Conservation (phyloP, 1,140 invertebrate genomes). For the Pissodes strobi region DNA sequence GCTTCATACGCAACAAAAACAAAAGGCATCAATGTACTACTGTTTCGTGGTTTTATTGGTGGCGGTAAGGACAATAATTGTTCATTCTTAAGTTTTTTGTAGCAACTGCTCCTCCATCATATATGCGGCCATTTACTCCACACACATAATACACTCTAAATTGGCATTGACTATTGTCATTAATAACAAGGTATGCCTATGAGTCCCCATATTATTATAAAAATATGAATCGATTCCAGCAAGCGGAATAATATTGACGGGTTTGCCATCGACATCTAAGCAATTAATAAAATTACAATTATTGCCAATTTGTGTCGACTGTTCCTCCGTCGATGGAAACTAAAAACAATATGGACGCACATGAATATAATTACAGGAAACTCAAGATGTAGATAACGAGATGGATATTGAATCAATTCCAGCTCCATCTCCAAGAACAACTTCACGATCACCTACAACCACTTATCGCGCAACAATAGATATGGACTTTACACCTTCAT, state of each 20-base stretch:
- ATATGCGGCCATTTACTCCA: conserved; percentile 51
- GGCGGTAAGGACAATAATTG: conserved; percentile 42
- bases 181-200: too few relatives aligned
- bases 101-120: conserved; percentile 46
- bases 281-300: conserved; percentile 47
- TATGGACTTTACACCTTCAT: too few relatives aligned
- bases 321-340: conserved; percentile 40
- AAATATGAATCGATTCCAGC: too few relatives aligned
- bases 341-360: too few relatives aligned
- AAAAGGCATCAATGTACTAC: conserved; percentile 32
- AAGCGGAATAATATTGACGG: too few relatives aligned
- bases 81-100: conserved; percentile 32
- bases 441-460: conserved; percentile 7
- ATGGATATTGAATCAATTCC: too few relatives aligned
- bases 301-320: conserved; percentile 49
- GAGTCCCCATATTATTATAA: too few relatives aligned
- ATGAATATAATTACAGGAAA: conserved; percentile 3
- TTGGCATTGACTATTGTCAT: conserved; percentile 48
- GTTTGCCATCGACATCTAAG: too few relatives aligned
- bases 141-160: too few relatives aligned
- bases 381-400: too few relatives aligned
- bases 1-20: conserved; percentile 55
- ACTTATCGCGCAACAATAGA: background rate
- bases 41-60: conserved; percentile 6
- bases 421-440: background rate